Conservation (phyloP, 2,113 vertebrate genomes). For the Martes martes region DNA sequence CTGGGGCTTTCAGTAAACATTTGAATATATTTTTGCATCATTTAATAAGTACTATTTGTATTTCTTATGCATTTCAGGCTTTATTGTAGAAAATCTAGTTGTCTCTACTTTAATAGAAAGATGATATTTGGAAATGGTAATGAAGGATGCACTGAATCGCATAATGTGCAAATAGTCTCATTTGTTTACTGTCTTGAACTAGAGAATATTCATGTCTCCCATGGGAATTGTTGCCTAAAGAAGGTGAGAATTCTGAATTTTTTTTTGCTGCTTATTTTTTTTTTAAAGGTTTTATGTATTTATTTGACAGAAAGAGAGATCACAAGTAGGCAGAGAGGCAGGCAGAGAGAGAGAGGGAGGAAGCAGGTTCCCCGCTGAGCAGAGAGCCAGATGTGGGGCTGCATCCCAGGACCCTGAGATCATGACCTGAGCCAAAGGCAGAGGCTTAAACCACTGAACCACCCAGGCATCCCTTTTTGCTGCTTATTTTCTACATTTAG, state of each 20-base stretch:
- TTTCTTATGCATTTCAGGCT: neutral
- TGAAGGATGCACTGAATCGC: neutral
- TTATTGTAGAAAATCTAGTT: neutral
- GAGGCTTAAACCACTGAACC: too few relatives aligned
- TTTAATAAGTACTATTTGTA: neutral
- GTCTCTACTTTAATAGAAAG: neutral
- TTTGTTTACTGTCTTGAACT: neutral
- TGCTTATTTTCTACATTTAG: neutral
- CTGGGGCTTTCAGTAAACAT: neutral
- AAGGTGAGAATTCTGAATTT: neutral
- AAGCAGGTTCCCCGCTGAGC: too few relatives aligned
- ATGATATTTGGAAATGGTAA: neutral
- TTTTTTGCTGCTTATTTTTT: neutral
- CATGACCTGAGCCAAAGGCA: too few relatives aligned
- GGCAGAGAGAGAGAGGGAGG: too few relatives aligned
- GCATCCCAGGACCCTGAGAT: too few relatives aligned
- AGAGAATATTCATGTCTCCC: neutral
- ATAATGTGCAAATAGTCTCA: neutral
- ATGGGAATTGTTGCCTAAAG: neutral
- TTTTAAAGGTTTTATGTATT: too few relatives aligned
- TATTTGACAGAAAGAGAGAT: too few relatives aligned
- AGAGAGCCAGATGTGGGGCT: too few relatives aligned
- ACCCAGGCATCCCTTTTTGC: neutral
- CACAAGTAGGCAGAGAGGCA: too few relatives aligned
- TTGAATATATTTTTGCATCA: neutral